Evolutionary conservation across 2,113 vertebrate species (phyloP), one percentile per base, ranked within the genome.

Genomic region (Seriola dumerili): DNA sequence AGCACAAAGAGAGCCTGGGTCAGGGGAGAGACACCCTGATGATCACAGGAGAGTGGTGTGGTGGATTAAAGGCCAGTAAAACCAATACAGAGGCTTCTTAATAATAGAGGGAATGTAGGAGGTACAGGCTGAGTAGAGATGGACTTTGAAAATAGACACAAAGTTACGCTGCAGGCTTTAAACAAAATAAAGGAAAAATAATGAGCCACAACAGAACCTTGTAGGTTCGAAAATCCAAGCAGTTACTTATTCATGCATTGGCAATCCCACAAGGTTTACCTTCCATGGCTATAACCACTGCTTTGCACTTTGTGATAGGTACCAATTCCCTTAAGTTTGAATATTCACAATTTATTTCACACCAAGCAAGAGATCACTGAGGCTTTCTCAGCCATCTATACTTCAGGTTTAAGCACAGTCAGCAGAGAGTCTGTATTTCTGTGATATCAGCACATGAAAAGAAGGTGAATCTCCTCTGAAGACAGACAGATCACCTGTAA

Each of bases 11-110:
- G 50, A 75, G 40, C 54, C 21, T 19, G 52, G 78, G 58, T 80
- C 76, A 54, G 46, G 63, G 23, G 19, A 63, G 50, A 23, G 19
- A 61, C 38, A 12, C 65, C 50, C 55, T 46, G 23, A 68, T 58
- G 81, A 78, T 89, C 70, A 78, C 81, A 84, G 48, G 34, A 66
- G 36, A 32, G 66, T 78, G 73, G 25, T 81, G n/a, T 78, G 66
- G 61, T 63, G 65, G 52, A 72, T 84, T 65, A 66, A 76, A 83
- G 78, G 63, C 63, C 65, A 83, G 50, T 65, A 38, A 81, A 85
- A 11, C 42, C 40, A 82, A 64, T 66, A 42, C 32, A 46, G 46
- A 77, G 54, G 34, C 34, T 29, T 72, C 77, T 65, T 66, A 77
- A 81, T 80, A 87, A 76, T 75, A 81, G 59, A 84, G 23, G 16